Evolutionary conservation across 2,888 invertebrate genomes (phyloP), one percentile per base, ranked within the genome.

Genomic region (Nasonovia ribisnigri): DNA sequence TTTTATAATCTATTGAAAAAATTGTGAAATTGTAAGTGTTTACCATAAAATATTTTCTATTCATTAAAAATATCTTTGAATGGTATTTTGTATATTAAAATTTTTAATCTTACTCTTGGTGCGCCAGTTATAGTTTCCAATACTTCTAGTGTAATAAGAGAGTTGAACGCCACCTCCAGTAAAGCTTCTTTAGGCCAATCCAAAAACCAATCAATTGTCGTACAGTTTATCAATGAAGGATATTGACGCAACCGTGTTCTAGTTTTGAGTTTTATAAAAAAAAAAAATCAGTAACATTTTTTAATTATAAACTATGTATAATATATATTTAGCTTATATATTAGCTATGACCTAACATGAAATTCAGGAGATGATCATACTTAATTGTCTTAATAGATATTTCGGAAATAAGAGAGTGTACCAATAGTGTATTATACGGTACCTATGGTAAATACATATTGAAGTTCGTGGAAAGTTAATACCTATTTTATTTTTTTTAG

Each of bases 171-270:
- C 20, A 99, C 98, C 96, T 98, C 98, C n/a, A 98, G 96, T 93
- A 99, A 96, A 67, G 98, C 98, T 95, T 98, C 98, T 94, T 97
- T 97, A 0, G 98, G 98, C 98, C 98, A 99, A 95, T 98, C 97
- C 95, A 97, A 96, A 96, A 98, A 98, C 98, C 98, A 98, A 96
- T 98, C 98, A 46, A 98, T 98, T 0, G 98, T 98, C 0, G 98
- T 98, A 95, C 97, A 97, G 96, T 98, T 98, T 87, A 98, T 97
- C 94, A 99, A 96, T 0, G 98, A 97, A 1, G 99, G 98, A 96
- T 98, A 99, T 96, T 98, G 98, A 24, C 98, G 97, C 95, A 96
- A 98, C 98, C 36, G 97, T 97, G 94, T 98, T 98, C 0, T 93
- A 51, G 24, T 46, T 91, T 26, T 20, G 20, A 77, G 20, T n/a